phyloP scores from a whole-genome alignment of 2,797 vertebrate genomes.

The Sebastiscus albofasciatus region DNA sequence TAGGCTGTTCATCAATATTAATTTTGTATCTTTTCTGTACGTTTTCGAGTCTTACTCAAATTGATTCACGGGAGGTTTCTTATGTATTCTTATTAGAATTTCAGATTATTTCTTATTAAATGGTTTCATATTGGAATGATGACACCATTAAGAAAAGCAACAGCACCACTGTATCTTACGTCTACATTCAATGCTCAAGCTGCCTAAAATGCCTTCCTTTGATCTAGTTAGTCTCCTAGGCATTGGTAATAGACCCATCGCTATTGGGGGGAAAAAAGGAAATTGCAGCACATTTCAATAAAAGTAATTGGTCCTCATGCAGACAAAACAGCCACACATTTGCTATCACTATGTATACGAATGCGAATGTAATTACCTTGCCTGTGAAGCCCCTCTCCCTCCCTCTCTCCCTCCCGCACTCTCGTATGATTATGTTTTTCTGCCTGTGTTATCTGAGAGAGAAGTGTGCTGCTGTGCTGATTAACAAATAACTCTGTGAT shows the following conservation, averaged over 20 bases:
- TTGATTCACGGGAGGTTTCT: background rate
- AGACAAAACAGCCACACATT: constrained; percentile 84
- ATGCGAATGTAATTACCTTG: constrained; percentile 86
- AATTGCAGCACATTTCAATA: constrained; percentile 90
- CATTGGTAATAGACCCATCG: constrained; percentile 86
- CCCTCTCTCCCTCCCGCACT: constrained; percentile 51
- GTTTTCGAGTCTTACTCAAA: background rate
- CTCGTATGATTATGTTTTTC: constrained; percentile 82
- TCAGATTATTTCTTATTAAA: background rate
- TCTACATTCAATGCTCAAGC: constrained; percentile 9
- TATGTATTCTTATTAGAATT: background rate
- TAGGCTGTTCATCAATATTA: background rate
- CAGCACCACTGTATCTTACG: background rate
- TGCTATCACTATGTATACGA: constrained; percentile 77
- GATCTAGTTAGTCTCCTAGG: constrained; percentile 83
- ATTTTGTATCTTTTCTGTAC: background rate
- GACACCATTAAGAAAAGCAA: constrained; percentile 74
- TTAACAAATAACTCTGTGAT: constrained; percentile 77
- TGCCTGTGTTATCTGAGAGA: constrained; percentile 82
- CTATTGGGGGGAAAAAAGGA: constrained; percentile 80
- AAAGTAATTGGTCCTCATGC: constrained; percentile 87
- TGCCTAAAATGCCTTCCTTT: constrained; percentile 44
- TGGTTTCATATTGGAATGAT: constrained; percentile 69
- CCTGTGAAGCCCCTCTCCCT: constrained; percentile 74
- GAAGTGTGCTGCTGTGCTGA: constrained; percentile 71